Percentiles rank a stretch among this genome's conserved stretches.
Conservation (phyloP, 1,140 invertebrate genomes). For the Drosophila nebulosa region DNA sequence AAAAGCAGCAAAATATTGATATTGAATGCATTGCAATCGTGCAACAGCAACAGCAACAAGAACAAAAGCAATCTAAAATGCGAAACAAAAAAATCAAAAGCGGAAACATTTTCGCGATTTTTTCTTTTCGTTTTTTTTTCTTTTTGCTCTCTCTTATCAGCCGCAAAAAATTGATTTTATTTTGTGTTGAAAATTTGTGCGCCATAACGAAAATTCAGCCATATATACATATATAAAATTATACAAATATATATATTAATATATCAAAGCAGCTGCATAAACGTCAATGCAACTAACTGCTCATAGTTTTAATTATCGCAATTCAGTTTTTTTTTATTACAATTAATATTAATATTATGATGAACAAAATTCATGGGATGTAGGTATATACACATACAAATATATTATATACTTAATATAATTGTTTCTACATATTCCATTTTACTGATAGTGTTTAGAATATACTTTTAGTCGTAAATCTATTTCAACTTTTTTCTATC, state of each 20-base stretch:
- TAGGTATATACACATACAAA: slow-evolving; percentile 16
- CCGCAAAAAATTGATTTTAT: slow-evolving; percentile 72
- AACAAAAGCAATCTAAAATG: slow-evolving; percentile 19
- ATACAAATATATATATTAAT: slow-evolving; percentile 10
- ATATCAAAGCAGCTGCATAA: slow-evolving; percentile 9
- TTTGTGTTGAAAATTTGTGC: slow-evolving; percentile 55
- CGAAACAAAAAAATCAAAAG: slow-evolving; percentile 61
- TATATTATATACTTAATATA: background rate
- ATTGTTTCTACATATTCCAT: slow-evolving; percentile 36
- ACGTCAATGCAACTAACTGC: slow-evolving; percentile 26
- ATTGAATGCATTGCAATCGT: slow-evolving; percentile 45
- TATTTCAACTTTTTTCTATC: no score
- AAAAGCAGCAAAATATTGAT: slow-evolving; percentile 15
- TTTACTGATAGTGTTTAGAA: slow-evolving; percentile 35
- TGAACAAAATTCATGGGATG: background rate
- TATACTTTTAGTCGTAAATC: no score
- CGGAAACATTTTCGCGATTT: slow-evolving; percentile 54
- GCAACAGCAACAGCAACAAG: slow-evolving; percentile 29
- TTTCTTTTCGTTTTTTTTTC: background rate
- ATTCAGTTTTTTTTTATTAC: slow-evolving; percentile 47
- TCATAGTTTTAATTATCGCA: slow-evolving; percentile 70
- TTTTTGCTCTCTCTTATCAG: slow-evolving; percentile 65
- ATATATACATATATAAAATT: slow-evolving; percentile 19
- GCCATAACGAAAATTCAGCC: slow-evolving; percentile 40
- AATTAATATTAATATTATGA: background rate